phyloP scores from a whole-genome alignment of 2,113 vertebrate genomes.

The Eurypyga helias region DNA sequence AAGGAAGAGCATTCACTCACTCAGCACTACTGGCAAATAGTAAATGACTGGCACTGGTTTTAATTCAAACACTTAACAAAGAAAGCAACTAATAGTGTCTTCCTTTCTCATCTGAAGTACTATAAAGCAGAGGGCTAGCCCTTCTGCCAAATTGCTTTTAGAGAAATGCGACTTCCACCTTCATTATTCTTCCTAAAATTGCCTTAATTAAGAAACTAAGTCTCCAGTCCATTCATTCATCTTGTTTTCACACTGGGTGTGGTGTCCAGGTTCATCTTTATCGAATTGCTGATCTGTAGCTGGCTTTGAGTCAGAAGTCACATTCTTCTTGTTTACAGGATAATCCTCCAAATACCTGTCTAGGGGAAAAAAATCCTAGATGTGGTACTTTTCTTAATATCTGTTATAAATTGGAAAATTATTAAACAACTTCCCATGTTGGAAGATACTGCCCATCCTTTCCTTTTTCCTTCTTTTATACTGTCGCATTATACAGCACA shows the following conservation, averaged over 20 bases:
- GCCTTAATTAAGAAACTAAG: constrained; percentile 31
- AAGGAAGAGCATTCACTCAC: constrained; percentile 43
- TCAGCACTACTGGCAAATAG: constrained; percentile 27
- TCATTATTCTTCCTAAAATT: constrained; percentile 42
- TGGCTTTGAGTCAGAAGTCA: not conserved
- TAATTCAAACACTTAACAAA: constrained; percentile 55
- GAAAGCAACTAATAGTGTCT: constrained; percentile 4
- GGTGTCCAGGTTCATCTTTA: not conserved
- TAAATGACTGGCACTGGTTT: constrained; percentile 18
- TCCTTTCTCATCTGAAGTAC: constrained; percentile 37
- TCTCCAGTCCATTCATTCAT: not conserved
- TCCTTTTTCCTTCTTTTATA: not conserved
- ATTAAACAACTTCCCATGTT: not conserved
- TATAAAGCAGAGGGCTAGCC: not conserved
- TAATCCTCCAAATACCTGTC: not conserved
- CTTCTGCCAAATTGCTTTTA: constrained; percentile 29
- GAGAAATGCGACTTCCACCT: not conserved
- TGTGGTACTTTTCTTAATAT: not conserved
- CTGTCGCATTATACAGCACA: not conserved
- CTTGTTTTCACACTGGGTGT: not conserved
- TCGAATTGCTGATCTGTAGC: not conserved
- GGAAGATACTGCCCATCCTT: not conserved
- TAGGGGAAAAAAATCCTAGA: not conserved
- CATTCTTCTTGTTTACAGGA: not conserved
- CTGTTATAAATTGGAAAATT: not conserved